Conservation (phyloP, 2,797 vertebrate genomes). For the Halcyon leucocephala region DNA sequence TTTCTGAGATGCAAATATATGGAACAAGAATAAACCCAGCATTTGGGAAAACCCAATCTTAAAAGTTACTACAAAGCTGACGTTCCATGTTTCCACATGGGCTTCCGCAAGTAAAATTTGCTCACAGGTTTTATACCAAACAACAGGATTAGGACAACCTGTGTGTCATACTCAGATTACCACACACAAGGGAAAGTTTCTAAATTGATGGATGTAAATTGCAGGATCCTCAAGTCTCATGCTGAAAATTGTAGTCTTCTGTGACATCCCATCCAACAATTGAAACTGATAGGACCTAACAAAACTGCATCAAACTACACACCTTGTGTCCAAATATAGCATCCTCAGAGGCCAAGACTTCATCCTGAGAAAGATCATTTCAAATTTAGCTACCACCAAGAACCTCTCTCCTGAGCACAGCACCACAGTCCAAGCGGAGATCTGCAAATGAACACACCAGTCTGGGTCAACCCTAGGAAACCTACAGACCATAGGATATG, state of each 20-base stretch:
- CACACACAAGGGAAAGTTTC: neutral
- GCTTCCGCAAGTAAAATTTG: neutral
- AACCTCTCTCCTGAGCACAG: neutral
- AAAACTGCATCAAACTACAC: constrained; percentile 71
- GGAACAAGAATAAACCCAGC: constrained; percentile 7
- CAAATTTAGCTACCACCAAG: constrained; percentile 55
- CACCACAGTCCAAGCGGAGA: neutral
- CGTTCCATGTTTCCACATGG: neutral
- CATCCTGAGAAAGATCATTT: constrained; percentile 75
- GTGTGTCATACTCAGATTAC: neutral
- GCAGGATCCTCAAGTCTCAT: neutral
- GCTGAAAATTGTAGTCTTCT: neutral
- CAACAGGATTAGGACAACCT: neutral
- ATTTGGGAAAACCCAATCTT: neutral
- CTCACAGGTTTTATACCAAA: neutral
- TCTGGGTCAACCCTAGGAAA: neutral
- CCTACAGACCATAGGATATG: rapidly evolving
- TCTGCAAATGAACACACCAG: neutral
- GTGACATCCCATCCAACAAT: neutral
- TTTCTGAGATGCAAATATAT: neutral
- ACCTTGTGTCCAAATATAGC: constrained; percentile 79
- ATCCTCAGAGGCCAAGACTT: constrained; percentile 77
- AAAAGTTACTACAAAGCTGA: neutral
- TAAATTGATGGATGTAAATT: neutral
- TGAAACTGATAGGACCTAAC: constrained; percentile 1